phyloP scores from a whole-genome alignment of 2,888 invertebrate species.

The Eulithis prunata region DNA sequence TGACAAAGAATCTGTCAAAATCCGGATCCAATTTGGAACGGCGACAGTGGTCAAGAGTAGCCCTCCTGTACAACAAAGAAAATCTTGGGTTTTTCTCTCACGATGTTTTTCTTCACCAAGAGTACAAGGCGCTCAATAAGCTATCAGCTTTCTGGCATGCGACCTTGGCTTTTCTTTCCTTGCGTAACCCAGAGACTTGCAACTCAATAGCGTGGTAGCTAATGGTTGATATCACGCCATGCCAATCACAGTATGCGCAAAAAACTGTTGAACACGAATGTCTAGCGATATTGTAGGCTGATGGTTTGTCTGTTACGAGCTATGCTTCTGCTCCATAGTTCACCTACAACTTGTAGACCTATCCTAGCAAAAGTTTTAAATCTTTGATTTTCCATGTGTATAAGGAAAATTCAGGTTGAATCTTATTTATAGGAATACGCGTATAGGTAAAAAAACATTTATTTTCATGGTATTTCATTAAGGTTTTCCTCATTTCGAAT shows the following conservation, averaged over 20 bases:
- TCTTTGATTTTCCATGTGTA: too few relatives aligned
- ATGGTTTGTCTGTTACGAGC: neutral
- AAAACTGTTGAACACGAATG: conserved; percentile 27
- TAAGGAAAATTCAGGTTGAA: too few relatives aligned
- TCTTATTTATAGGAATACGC: conserved; percentile 8
- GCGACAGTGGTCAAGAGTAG: too few relatives aligned
- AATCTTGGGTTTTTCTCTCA: too few relatives aligned
- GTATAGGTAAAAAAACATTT: conserved; percentile 6
- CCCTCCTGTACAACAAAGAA: too few relatives aligned
- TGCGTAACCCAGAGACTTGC: conserved; percentile 28
- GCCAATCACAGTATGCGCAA: conserved; percentile 16
- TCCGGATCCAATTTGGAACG: too few relatives aligned
- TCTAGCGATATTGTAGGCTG: conserved; percentile 4
- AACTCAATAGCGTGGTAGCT: conserved; percentile 19
- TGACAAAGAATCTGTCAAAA: too few relatives aligned
- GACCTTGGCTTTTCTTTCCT: conserved; percentile 30
- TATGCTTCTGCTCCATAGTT: too few relatives aligned
- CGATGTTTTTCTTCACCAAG: neutral
- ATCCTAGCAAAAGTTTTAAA: neutral
- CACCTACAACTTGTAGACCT: neutral
- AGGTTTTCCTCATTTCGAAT: conserved; percentile 21
- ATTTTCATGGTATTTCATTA: neutral
- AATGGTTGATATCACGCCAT: conserved; percentile 23
- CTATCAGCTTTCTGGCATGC: conserved; percentile 9
- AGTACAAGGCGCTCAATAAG: neutral